Percentiles rank a stretch among this genome's conserved stretches.
Conservation (phyloP, 2,797 vertebrate genomes). For the Macrochelys suwanniensis region DNA sequence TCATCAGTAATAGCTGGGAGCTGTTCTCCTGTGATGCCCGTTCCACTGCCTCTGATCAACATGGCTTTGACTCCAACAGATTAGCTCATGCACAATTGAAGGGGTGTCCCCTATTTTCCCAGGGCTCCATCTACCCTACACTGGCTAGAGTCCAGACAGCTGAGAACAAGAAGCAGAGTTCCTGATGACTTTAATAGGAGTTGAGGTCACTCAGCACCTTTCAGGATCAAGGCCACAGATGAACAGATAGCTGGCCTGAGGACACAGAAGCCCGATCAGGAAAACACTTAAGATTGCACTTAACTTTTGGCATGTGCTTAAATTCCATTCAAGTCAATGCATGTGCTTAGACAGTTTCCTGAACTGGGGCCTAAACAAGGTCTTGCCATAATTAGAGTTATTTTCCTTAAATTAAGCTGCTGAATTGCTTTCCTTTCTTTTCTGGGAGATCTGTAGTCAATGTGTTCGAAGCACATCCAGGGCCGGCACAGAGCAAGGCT, state of each 20-base stretch:
- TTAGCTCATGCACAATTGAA: fast-evolving
- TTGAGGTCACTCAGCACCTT: not conserved
- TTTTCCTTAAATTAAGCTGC: not conserved
- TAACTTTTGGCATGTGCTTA: not conserved
- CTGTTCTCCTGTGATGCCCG: not conserved
- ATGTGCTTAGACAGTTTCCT: not conserved
- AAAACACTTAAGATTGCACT: not conserved
- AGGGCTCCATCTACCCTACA: not conserved
- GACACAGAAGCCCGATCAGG: not conserved
- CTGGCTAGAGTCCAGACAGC: not conserved
- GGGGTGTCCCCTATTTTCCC: not conserved
- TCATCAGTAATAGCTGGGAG: not conserved
- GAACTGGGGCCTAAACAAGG: not conserved
- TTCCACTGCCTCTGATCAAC: not conserved
- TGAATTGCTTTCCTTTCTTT: not conserved
- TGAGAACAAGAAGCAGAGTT: not conserved
- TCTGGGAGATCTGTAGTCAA: not conserved
- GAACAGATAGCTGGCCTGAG: not conserved
- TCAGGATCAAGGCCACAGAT: not conserved
- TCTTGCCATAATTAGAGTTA: not conserved
- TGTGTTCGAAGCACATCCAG: not conserved
- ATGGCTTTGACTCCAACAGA: not conserved
- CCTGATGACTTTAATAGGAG: not conserved
- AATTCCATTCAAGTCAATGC: not conserved
- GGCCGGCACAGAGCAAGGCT: fast-evolving